A percentile compares a stretch with the other conserved stretches of the same genome.
These are phyloP conservation scores for Patagioenas fasciata DNA, from an alignment of 2,113 vertebrate genomes.

Conservation along the genomic window DNA sequence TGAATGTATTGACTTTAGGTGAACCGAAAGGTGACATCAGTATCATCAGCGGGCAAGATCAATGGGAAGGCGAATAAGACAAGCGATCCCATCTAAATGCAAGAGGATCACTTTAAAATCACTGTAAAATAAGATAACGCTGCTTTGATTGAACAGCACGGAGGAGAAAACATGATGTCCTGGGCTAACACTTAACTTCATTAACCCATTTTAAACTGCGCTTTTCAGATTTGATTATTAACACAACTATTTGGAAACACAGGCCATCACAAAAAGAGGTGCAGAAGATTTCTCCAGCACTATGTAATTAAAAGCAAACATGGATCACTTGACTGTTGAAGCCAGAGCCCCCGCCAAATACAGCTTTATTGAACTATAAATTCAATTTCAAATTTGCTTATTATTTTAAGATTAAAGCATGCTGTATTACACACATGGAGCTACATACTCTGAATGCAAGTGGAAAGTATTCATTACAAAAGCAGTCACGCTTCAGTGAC, in stretches of 20 bases:
- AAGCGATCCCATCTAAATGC: neutral
- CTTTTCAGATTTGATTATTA: neutral
- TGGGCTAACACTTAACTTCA: neutral
- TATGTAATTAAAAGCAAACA: slow-evolving; percentile 32
- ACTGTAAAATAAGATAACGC: neutral
- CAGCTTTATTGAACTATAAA: slow-evolving; percentile 3
- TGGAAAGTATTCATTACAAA: neutral
- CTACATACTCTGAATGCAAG: neutral
- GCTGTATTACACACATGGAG: neutral
- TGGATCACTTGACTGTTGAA: neutral
- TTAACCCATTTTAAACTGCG: neutral
- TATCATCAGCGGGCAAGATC: neutral
- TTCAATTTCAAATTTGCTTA: neutral
- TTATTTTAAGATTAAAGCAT: slow-evolving; percentile 28
- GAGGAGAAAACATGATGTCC: neutral
- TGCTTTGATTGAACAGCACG: neutral
- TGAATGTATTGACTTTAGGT: neutral
- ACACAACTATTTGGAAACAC: neutral
- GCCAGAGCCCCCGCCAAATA: slow-evolving; percentile 1
- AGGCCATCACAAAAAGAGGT: neutral
- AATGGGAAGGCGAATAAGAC: neutral
- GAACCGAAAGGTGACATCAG: neutral
- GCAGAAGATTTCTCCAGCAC: neutral
- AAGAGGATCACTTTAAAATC: neutral
- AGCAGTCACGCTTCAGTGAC: slow-evolving; percentile 3